Evolutionary conservation across 2,113 vertebrate species (phyloP).

Genomic region (Scophthalmus maximus): DNA sequence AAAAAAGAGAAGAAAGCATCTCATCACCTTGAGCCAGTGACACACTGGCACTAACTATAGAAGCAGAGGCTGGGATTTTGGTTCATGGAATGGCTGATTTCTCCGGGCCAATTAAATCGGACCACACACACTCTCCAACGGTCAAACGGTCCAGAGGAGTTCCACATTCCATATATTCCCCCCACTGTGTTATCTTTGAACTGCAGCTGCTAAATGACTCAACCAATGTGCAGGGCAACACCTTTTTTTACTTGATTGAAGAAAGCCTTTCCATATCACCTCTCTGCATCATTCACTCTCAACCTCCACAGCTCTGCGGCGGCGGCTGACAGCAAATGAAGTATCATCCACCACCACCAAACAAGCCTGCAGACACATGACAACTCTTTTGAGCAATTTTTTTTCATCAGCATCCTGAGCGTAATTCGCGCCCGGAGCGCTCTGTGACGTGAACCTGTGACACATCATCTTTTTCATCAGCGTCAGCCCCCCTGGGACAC

Average conservation of each 20-base stretch:
- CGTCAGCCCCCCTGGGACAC: neutral
- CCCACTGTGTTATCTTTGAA: neutral
- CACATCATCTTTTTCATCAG: conserved; percentile 42
- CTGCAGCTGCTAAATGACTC: neutral
- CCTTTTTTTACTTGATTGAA: no score
- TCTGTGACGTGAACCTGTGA: conserved; percentile 25
- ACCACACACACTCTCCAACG: no score
- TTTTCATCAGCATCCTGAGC: neutral
- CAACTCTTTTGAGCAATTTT: neutral
- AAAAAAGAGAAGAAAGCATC: neutral
- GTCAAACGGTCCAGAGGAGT: neutral
- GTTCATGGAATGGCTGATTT: neutral
- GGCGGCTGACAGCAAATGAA: neutral
- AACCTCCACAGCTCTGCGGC: neutral
- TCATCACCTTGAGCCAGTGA: neutral
- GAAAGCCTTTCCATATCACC: neutral
- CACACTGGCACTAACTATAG: conserved; percentile 2
- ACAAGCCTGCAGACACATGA: conserved; percentile 11
- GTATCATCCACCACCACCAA: neutral
- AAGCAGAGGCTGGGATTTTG: neutral
- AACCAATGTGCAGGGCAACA: neutral
- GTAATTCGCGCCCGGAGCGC: conserved; percentile 14
- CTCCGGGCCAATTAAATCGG: no score
- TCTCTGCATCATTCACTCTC: neutral
- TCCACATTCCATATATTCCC: neutral